These are phyloP conservation scores for Drosophila arawakana DNA, from an alignment of 1,140 invertebrate species.

Conservation along the genomic window DNA sequence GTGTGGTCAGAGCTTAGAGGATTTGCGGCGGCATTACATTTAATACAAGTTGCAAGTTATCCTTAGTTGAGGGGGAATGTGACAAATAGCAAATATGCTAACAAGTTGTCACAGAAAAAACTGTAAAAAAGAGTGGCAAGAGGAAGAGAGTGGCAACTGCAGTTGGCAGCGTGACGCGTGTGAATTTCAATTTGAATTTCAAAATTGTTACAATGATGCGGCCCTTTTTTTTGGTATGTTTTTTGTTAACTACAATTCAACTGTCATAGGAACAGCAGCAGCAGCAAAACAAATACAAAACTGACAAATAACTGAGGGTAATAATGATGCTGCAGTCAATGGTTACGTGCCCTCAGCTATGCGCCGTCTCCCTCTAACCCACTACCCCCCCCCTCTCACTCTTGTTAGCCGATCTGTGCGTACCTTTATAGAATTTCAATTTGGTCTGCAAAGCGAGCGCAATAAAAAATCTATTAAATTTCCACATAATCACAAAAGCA, in stretches of 20 bases:
- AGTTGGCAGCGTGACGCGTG: conserved; percentile 74
- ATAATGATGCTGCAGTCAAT: conserved; percentile 70
- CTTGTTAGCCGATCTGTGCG: conserved; percentile 14
- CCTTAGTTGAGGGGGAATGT: neutral
- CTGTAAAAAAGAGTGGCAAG: neutral
- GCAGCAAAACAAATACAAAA: conserved; percentile 33
- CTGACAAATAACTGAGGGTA: conserved; percentile 76
- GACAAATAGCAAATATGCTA: conserved; percentile 46
- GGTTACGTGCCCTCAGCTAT: conserved; percentile 38
- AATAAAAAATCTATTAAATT: conserved; percentile 81
- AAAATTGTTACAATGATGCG: conserved; percentile 68
- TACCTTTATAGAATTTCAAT: conserved; percentile 81
- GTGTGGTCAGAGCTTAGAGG: conserved; percentile 53
- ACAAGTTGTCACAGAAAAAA: conserved; percentile 39
- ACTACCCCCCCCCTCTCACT: neutral
- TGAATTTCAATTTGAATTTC: conserved; percentile 78
- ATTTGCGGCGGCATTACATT: conserved; percentile 81
- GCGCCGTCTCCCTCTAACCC: neutral
- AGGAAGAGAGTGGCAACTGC: conserved; percentile 3
- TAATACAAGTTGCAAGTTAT: conserved; percentile 67
- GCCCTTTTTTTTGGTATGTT: conserved; percentile 51
- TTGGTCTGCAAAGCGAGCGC: conserved; percentile 39
- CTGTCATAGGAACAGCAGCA: conserved; percentile 27
- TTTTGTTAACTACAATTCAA: conserved; percentile 14
- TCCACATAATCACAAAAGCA: conserved; percentile 82